Evolutionary conservation across 2,797 vertebrate genomes (phyloP), one percentile per base, ranked within the genome.

Genomic region (Enteromius paludinosus): DNA sequence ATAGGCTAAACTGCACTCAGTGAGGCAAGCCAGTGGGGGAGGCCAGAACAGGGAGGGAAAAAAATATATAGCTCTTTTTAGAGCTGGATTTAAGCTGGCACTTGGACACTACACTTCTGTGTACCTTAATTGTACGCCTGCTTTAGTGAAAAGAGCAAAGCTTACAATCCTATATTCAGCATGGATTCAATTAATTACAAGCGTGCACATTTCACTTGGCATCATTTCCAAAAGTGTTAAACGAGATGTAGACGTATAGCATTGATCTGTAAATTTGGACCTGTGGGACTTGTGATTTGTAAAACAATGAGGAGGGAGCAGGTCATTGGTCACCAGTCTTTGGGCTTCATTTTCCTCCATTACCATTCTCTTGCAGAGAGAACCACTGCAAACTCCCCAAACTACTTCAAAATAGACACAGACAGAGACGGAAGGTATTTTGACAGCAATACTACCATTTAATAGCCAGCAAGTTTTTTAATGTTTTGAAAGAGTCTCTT

Each of bases 21-120:
- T 47, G 71, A 90, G 83, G 90, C 91, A 88, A 94, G 90, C 90
- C 91, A 88, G 90, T 91, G 92, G 49, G 85, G 90, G 91, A 91
- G 91, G 86, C 88, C 91, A 91, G 87, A 88, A 89, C 56, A 59
- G 89, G 89, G 91, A 89, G 86, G 64, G 88, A 90, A 84, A 86
- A 84, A 86, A 87, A 92, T 94, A 95, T 94, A 93, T 92, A 92
- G 92, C 91, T 93, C 89, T 89, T 94, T 93, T 95, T 92, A 93
- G 81, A 86, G 94, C 92, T 92, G 89, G 90, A 91, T 93, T 91
- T 91, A 89, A 93, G 90, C 71, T 86, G 89, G 89, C 89, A 87
- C 83, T 89, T 84, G 91, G 91, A 94, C 95, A 95, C 93, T 91
- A 93, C 91, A 93, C 89, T 92, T 92, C 92, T 93, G 91, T 89